Percentiles rank a stretch among this genome's conserved stretches.
Evolutionary conservation across 2,113 vertebrate species (phyloP).

Genomic region (Notarius lentiginosus): DNA sequence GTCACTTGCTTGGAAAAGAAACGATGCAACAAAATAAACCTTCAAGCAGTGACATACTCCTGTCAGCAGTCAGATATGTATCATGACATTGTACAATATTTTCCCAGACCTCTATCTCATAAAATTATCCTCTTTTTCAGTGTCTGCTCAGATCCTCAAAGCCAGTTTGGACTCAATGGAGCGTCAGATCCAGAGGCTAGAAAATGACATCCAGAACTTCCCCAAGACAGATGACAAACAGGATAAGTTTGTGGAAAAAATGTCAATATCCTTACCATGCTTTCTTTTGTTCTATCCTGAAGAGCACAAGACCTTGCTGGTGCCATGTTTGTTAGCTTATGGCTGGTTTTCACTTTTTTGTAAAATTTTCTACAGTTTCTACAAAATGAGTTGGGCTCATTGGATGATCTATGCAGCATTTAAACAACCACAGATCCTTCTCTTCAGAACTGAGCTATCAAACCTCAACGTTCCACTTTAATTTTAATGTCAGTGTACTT

Average conservation of each 20-base stretch:
- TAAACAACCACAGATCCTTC: slow-evolving; percentile 57
- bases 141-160: slow-evolving; percentile 92
- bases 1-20: no score
- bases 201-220: slow-evolving; percentile 87
- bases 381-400: background rate
- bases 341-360: background rate
- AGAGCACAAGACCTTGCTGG: background rate
- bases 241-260: slow-evolving; percentile 97
- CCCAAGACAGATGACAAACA: slow-evolving; percentile 80
- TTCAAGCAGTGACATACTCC: background rate
- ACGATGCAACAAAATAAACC: background rate
- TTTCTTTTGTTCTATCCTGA: background rate
- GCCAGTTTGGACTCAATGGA: slow-evolving; percentile 87
- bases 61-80: background rate
- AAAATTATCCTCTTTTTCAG: slow-evolving; percentile 64
- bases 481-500: slow-evolving; percentile 65
- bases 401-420: background rate
- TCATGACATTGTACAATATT: background rate
- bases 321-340: background rate
- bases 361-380: background rate
- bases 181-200: slow-evolving; percentile 83
- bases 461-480: slow-evolving; percentile 62
- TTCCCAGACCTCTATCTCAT: background rate
- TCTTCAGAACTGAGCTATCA: slow-evolving; percentile 58
- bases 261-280: slow-evolving; percentile 93